These are phyloP conservation scores for Machimus rusticus DNA, from an alignment of 2,888 invertebrate species.

Conservation along the genomic window DNA sequence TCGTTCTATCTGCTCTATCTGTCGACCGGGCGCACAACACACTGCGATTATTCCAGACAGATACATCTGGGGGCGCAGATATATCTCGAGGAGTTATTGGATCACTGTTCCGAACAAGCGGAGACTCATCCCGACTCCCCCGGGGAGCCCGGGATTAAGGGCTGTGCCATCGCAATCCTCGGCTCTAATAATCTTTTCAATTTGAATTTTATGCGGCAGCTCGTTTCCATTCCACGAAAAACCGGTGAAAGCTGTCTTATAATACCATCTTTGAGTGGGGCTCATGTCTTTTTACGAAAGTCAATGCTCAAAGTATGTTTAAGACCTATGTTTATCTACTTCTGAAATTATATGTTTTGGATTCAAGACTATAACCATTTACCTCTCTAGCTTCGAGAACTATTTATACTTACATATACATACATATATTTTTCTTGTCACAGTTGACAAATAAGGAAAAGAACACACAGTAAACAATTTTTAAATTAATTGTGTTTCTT, in stretches of 20 bases:
- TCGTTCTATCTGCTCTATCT: neutral
- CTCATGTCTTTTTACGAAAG: neutral
- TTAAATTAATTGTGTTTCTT: too few species aligned
- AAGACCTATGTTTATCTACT: neutral
- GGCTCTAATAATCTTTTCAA: slow-evolving; percentile 21
- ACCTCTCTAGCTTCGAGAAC: too few species aligned
- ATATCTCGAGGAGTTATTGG: slow-evolving; percentile 35
- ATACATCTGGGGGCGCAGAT: neutral
- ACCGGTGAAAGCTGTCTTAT: neutral
- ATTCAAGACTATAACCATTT: neutral
- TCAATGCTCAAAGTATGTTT: neutral
- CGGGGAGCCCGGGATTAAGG: neutral
- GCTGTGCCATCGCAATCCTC: slow-evolving; percentile 10
- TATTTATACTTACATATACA: too few species aligned
- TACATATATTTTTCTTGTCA: too few species aligned
- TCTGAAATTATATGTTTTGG: neutral
- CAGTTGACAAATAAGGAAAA: too few species aligned
- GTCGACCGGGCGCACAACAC: slow-evolving; percentile 8
- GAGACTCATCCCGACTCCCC: neutral
- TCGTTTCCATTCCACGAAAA: neutral
- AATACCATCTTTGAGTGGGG: neutral
- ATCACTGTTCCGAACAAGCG: slow-evolving; percentile 5
- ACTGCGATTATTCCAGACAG: slow-evolving; percentile 14
- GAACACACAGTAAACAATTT: too few species aligned
- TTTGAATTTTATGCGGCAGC: slow-evolving; percentile 11